Base-by-base conservation (phyloP, 1,140 invertebrate species). In the Drosophila melanica region DNA sequence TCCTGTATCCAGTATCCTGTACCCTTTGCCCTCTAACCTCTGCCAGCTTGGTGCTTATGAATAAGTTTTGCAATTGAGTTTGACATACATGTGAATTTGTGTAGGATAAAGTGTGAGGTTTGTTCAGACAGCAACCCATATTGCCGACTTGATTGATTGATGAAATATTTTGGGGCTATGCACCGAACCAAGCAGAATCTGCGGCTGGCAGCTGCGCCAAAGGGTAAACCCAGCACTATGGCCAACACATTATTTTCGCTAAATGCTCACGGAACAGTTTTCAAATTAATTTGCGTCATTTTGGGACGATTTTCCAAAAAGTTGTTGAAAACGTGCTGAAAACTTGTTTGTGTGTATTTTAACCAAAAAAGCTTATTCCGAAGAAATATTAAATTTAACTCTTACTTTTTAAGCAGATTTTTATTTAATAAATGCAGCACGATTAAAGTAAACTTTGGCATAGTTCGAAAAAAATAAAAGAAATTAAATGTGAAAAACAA, bases 61-160 rank as follows among this genome's bases (percentile, higher is more conserved):
- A 86, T 87, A 78, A 87, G 50, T 65, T 69, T 45, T 10, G 58
- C 71, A 86, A 86, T 87, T 77, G 75, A 76, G 72, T 79, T 79
- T 73, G 78, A 87, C 78, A 68, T 70, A 70, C 62, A 67, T 58
- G 16, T 2, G 64, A 59, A 53, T 54, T 60, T 57, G 53, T 57
- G 37, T 39, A 16, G 50, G 23, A 6, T 1, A 33, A 11, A 11
- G 27, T 12, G 39, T 9, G 59, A 33, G 47, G 30, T 37, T 51
- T 33, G 55, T 65, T 71, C 44, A 39, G 41, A 9, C n/a, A 20
- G 20, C 41, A 7, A 8, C 33, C 14, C 14, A 27, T 16, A 42
- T 42, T 35, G 33, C n/a, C 12, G 14, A 8, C 14, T 69, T 84
- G 81, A 86, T 85, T 85, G 79, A 80, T 81, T 80, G 65, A 77